These are phyloP conservation scores for Thymelicus sylvestris DNA, from an alignment of 2,888 invertebrate genomes.

Conservation along the genomic window DNA sequence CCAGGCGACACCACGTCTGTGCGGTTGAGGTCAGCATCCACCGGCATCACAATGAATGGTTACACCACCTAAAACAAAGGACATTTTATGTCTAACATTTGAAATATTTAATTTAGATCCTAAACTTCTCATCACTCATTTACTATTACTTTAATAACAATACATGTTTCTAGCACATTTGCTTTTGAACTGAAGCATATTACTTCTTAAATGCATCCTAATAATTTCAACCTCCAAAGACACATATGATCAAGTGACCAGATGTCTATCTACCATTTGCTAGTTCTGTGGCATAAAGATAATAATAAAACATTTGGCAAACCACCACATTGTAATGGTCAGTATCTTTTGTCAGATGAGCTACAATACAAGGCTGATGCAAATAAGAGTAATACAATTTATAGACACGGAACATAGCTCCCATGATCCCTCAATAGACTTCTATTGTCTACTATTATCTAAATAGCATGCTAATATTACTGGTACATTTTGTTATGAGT, in stretches of 20 bases:
- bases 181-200: background rate
- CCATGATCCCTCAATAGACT: too few relatives aligned
- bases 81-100: background rate
- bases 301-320: constrained; percentile 12
- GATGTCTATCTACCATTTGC: background rate
- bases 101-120: background rate
- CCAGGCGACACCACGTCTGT: constrained; percentile 84
- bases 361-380: background rate
- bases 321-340: background rate
- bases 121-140: too few relatives aligned
- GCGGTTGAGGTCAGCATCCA: constrained; percentile 83
- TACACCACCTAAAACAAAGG: constrained; percentile 70
- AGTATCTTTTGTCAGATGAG: constrained; percentile 3
- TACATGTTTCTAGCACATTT: too few relatives aligned
- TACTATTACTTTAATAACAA: too few relatives aligned
- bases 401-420: background rate
- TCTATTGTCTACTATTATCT: too few relatives aligned
- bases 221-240: background rate
- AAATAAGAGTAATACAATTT: background rate
- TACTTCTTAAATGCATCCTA: constrained; percentile 2
- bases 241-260: background rate
- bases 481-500: too few relatives aligned
- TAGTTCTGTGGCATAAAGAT: background rate
- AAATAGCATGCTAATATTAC: too few relatives aligned
- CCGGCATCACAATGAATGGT: constrained; percentile 85